phyloP scores from a whole-genome alignment of 2,113 vertebrate genomes.

The Elachura formosa region DNA sequence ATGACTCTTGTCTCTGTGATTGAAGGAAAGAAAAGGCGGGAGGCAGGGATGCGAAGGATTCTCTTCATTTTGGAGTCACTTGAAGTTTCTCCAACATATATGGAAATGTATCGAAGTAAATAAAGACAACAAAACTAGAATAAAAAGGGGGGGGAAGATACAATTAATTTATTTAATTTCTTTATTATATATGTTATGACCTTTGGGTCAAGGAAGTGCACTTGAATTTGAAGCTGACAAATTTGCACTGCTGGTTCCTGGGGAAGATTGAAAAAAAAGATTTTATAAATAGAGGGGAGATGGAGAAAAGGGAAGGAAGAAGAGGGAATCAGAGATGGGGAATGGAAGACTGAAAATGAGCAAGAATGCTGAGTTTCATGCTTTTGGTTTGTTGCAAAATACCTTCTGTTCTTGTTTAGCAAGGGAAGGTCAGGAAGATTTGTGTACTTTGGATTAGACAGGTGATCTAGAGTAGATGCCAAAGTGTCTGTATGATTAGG shows the following conservation, averaged over 20 bases:
- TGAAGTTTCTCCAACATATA: not conserved
- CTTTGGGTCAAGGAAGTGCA: not conserved
- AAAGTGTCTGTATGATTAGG: slow-evolving; percentile 36
- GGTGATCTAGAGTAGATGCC: slow-evolving; percentile 45
- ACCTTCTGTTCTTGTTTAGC: not conserved
- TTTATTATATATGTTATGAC: not conserved
- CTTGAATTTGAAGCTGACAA: not conserved
- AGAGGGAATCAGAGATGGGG: not conserved
- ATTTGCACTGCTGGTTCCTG: not conserved
- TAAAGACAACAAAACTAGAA: not conserved
- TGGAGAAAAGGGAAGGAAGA: not conserved
- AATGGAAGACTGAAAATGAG: not conserved
- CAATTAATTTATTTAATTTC: not conserved
- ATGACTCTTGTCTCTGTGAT: not conserved
- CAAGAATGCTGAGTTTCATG: not conserved
- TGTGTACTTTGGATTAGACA: slow-evolving; percentile 53
- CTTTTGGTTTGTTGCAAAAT: slow-evolving; percentile 25
- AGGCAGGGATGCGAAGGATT: fast-evolving
- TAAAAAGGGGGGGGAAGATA: not conserved
- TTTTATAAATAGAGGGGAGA: not conserved
- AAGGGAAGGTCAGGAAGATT: not conserved
- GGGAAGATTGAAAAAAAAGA: not conserved
- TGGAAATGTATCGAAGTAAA: not conserved
- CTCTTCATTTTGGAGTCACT: not conserved
- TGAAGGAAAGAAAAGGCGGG: fast-evolving